Conservation (phyloP, 2,113 vertebrate species). For the Sorex araneus region DNA sequence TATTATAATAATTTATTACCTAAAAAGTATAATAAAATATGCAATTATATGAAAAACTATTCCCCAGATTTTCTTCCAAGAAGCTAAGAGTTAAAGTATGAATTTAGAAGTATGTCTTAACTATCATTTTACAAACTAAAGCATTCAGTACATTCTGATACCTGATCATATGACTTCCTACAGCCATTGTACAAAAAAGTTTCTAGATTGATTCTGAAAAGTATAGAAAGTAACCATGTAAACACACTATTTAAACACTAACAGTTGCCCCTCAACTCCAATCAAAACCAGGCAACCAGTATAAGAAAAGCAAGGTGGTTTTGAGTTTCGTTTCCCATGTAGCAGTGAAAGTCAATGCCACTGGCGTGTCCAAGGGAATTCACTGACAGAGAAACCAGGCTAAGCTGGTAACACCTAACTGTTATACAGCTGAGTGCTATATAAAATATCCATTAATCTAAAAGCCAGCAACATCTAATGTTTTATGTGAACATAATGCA, state of each 20-base stretch:
- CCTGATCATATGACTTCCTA: background rate
- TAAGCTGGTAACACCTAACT: constrained; percentile 44
- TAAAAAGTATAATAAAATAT: constrained; percentile 8
- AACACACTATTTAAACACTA: background rate
- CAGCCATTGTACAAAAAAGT: background rate
- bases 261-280: constrained; percentile 20
- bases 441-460: constrained; percentile 68
- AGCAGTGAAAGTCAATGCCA: constrained; percentile 56
- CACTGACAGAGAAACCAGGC: constrained; percentile 65
- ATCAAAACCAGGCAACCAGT: constrained; percentile 46
- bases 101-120: background rate
- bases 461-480: constrained; percentile 76
- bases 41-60: background rate
- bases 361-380: constrained; percentile 4
- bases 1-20: constrained; percentile 33
- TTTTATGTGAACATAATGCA: constrained; percentile 74
- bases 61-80: background rate
- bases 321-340: background rate
- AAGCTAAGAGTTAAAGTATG: background rate
- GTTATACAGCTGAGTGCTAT: constrained; percentile 58
- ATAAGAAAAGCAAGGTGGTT: constrained; percentile 44
- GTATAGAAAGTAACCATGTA: background rate
- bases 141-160: background rate
- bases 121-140: constrained; percentile 40
- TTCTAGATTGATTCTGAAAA: constrained; percentile 13